Evolutionary conservation across 2,797 vertebrate genomes (phyloP), one percentile per base, ranked within the genome.

Genomic region (Sebastes trivittatus): DNA sequence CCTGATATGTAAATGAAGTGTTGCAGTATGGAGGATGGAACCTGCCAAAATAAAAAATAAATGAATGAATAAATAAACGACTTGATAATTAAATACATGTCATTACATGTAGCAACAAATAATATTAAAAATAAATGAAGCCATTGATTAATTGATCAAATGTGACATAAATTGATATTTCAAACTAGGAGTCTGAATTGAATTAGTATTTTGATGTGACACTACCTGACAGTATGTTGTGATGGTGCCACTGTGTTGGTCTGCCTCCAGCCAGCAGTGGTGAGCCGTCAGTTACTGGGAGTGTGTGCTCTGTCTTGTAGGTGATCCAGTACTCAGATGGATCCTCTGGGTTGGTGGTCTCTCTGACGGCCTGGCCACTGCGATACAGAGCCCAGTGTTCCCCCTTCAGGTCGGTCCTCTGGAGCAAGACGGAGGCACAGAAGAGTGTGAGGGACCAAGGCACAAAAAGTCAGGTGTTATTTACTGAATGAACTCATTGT

Each of bases 221-320:
- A 5, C 22, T 65, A 93, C 92, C 93, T 67, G 92, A 93, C 65
- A 94, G 78, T 42, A 94, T 88, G 70, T 93, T 20, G 65, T 94
- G 81, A 6, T 71, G 78, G 80, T 93, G 90, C 88, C 93, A 88
- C 23, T 7, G 25, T 11, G 77, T 78, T 3, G 84, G 72, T 16
- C 11, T 82, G n/a, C 91, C 59, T 13, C 38, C 38, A 2, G 84
- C 34, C 3, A 5, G 11, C 2, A 66, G 72, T 7, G 30, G 1
- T 0, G 38, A 55, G 11, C 20, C 7, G 4, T 60, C 25, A 1
- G 13, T 8, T 3, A 2, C 42, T 13, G 60, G 52, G 30, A 29
- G 27, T 11, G 62, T 29, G 68, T 90, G 84, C 4, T 75, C 77
- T 2, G 78, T 56, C 14, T 13, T 69, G 61, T 89, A 86, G 38